These are phyloP conservation scores for Trilocha varians DNA, from an alignment of 2,888 invertebrate species.

Conservation along the genomic window DNA sequence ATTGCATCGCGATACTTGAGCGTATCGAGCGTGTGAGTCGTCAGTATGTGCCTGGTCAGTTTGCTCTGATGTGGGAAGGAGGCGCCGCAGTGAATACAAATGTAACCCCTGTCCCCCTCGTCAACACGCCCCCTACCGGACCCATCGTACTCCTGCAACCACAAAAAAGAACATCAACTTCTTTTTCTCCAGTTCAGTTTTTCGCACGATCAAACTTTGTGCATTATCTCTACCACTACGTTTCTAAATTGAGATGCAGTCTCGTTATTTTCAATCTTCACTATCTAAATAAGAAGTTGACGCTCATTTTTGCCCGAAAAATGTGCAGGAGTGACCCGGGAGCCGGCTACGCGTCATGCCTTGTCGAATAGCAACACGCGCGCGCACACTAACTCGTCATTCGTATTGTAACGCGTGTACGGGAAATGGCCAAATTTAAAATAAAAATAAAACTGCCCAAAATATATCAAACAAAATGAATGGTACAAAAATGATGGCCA, in stretches of 20 bases:
- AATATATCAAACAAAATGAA: constrained; percentile 70
- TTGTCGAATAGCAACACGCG: constrained; percentile 62
- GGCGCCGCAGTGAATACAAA: constrained; percentile 92
- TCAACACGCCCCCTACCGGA: constrained; percentile 71
- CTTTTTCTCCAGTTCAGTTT: constrained; percentile 77
- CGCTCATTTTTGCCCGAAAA: constrained; percentile 87
- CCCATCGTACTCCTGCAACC: constrained; percentile 94
- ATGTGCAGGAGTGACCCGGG: constrained; percentile 72
- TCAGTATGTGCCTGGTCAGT: constrained; percentile 90
- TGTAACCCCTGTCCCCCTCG: constrained; percentile 75
- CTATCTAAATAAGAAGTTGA: constrained; percentile 83
- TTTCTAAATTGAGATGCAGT: constrained; percentile 71
- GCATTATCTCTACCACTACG: constrained; percentile 68
- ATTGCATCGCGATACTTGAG: constrained; percentile 87
- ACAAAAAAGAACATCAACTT: constrained; percentile 90
- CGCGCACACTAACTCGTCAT: constrained; percentile 52
- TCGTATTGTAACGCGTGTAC: constrained; percentile 48
- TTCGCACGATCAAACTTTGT: constrained; percentile 58
- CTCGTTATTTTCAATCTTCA: constrained; percentile 54
- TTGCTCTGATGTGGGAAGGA: constrained; percentile 93
- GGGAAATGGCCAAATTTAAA: constrained; percentile 59
- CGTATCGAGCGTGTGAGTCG: constrained; percentile 90
- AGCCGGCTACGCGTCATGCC: constrained; percentile 63
- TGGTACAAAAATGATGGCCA: constrained; percentile 86
- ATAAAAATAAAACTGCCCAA: constrained; percentile 58